Evolutionary conservation across 2,797 vertebrate genomes (phyloP), one percentile per base, ranked within the genome.

Genomic region (Etheostoma perlongum): DNA sequence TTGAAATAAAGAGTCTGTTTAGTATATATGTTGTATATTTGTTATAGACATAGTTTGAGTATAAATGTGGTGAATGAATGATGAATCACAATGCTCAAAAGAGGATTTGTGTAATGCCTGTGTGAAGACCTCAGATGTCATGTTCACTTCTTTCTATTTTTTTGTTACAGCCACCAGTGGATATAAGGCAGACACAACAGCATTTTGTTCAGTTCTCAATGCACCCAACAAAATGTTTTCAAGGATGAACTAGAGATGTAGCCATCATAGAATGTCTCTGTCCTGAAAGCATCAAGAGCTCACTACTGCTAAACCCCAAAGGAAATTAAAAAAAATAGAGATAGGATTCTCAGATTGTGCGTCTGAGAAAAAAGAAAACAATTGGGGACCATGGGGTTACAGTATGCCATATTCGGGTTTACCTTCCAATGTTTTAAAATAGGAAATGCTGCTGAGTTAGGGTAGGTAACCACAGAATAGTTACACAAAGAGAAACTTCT

Each of bases 21-120:
- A 88, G 85, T 91, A 87, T 85, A 88, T 92, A 79, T 89, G 90
- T 87, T 89, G 90, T 89, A 82, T 88, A 86, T 91, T 90, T 91
- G 87, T 92, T 87, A 86, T 86, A 89, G 88, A 88, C 84, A 79
- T 91, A 87, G 89, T 76, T 80, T 84, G 77, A 88, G 77, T 90
- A 83, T 84, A 77, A 73, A 16, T 53, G 70, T 88, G 84, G 80
- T 73, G 90, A 88, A 74, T 88, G 92, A 90, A 93, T 89, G 90
- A 89, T 40, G 36, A 40, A 40, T 81, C 71, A 67, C 71, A 73
- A 58, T 79, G 70, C 82, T 90, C 85, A 91, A 76, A 88, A 89
- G 65, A 84, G 89, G 87, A 92, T 88, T 89, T 92, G 91, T 93
- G 87, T 92, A 86, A 91, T 85, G 82, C 74, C 65, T 85, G 60